Evolutionary conservation across 2,113 vertebrate species (phyloP).

Genomic region (Pelusios castaneus): DNA sequence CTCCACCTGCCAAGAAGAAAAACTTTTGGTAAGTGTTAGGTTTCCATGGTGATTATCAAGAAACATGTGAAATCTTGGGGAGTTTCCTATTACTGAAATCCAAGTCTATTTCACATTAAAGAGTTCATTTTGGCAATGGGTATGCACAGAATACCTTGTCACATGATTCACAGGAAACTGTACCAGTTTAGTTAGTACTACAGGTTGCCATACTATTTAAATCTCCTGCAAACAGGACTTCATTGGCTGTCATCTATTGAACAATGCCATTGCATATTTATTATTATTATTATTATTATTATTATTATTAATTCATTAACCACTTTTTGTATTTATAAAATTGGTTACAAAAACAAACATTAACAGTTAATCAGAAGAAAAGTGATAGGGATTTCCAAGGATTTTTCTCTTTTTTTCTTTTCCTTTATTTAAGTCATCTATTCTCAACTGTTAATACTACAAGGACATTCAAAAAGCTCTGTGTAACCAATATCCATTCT

Average conservation of each 20-base stretch:
- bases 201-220: neutral
- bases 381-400: neutral
- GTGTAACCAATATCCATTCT: neutral
- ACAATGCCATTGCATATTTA: neutral
- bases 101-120: neutral
- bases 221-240: neutral
- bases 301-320: neutral
- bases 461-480: slow-evolving; percentile 11
- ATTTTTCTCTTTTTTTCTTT: neutral
- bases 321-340: neutral
- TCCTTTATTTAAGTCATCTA: neutral
- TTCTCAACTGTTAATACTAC: neutral
- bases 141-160: neutral
- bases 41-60: slow-evolving; percentile 22
- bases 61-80: slow-evolving; percentile 31
- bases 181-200: neutral
- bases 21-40: slow-evolving; percentile 53
- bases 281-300: neutral
- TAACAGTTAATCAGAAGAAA: neutral
- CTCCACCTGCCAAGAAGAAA: slow-evolving; percentile 88
- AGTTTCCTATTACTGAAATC: slow-evolving; percentile 6
- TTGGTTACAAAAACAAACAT: neutral
- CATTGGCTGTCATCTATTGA: neutral
- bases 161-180: neutral
- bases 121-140: slow-evolving; percentile 7